Evolutionary conservation across 2,888 invertebrate genomes (phyloP).

Genomic region (Helicoverpa assulta): DNA sequence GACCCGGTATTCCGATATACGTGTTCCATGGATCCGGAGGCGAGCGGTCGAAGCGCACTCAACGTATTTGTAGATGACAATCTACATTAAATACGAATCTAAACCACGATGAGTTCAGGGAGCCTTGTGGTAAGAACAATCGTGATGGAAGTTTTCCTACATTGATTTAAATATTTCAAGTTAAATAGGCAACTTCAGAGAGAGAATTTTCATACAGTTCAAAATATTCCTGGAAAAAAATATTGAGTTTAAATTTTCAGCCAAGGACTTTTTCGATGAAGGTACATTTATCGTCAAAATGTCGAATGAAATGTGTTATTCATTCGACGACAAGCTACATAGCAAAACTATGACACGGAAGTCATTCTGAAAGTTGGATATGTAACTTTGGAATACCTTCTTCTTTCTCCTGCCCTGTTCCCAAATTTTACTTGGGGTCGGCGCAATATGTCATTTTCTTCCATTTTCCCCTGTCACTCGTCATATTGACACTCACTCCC

Average conservation of each 20-base stretch:
- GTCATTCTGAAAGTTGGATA: conserved; percentile 8
- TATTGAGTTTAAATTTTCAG: neutral
- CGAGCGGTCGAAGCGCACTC: conserved; percentile 56
- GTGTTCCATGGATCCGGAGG: conserved; percentile 77
- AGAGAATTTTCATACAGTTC: no score
- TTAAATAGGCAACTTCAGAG: no score
- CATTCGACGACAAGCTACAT: neutral
- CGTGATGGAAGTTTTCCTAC: no score
- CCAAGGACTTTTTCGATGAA: neutral
- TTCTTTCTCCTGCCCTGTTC: no score
- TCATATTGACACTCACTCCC: no score
- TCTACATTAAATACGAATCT: conserved; percentile 34
- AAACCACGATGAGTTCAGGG: conserved; percentile 9
- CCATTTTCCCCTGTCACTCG: no score
- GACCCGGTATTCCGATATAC: conserved; percentile 79
- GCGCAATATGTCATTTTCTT: no score
- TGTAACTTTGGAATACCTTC: neutral
- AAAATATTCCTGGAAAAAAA: no score
- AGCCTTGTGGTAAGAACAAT: neutral
- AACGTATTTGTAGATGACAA: conserved; percentile 24
- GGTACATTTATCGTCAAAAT: conserved; percentile 18
- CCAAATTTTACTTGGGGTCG: no score
- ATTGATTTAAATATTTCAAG: no score
- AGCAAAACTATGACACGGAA: conserved; percentile 18
- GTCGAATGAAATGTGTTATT: conserved; percentile 40